Percentiles rank a stretch among this genome's conserved stretches.
phyloP scores from a whole-genome alignment of 2,888 invertebrate genomes.

The Caenorhabditis japonica region DNA sequence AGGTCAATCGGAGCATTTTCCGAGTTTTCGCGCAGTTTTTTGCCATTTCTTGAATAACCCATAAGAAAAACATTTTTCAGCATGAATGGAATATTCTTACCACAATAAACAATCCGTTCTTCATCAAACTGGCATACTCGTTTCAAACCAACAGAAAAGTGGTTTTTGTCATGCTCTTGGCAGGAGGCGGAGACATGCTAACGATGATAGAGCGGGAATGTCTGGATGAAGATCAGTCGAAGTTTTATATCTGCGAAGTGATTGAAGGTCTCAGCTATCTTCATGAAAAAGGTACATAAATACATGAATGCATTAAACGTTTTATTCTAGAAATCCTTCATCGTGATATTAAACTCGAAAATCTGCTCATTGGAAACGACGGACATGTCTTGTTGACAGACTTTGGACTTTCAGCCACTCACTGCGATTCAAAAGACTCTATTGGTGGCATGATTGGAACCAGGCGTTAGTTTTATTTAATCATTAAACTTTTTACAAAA shows the following conservation, averaged over 20 bases:
- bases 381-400: conserved; percentile 31
- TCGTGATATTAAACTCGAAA: conserved; percentile 34
- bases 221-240: conserved; percentile 6
- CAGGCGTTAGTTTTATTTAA: conserved; percentile 16
- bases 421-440: neutral
- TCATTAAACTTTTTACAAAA: neutral
- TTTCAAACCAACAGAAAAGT: conserved; percentile 24
- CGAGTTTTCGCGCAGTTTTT: too few species aligned
- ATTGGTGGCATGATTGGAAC: conserved; percentile 18
- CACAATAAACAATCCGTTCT: conserved; percentile 21
- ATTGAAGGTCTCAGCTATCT: conserved; percentile 26
- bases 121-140: conserved; percentile 22
- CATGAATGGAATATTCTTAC: conserved; percentile 32
- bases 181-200: conserved; percentile 39
- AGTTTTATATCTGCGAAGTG: conserved; percentile 29
- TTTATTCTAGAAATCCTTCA: conserved; percentile 26
- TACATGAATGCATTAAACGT: too few species aligned
- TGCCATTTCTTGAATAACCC: too few species aligned
- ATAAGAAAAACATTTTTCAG: conserved; percentile 12
- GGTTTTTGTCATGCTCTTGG: conserved; percentile 22
- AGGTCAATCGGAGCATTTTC: too few species aligned
- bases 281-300: conserved; percentile 16
- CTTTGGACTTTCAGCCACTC: conserved; percentile 22
- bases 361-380: conserved; percentile 24
- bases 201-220: conserved; percentile 2